phyloP scores from a whole-genome alignment of 1,140 invertebrate genomes.

The Diuraphis noxia region DNA sequence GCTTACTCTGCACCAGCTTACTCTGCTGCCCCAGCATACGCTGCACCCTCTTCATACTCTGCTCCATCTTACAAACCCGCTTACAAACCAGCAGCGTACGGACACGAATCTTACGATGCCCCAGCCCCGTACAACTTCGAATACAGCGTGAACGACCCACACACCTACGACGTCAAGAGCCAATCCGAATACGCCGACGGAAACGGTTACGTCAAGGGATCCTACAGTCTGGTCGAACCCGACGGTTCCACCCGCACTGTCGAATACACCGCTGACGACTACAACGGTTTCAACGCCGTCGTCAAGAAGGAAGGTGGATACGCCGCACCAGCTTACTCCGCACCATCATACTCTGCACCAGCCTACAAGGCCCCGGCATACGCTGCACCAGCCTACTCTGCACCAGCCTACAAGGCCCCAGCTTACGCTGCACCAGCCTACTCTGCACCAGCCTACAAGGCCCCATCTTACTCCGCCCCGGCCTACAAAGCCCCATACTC shows the following conservation, averaged over 20 bases:
- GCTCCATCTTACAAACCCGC: slow-evolving; percentile 54
- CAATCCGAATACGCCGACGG: slow-evolving; percentile 63
- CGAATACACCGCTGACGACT: slow-evolving; percentile 62
- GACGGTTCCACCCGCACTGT: slow-evolving; percentile 62
- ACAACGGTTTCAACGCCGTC: slow-evolving; percentile 62
- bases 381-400: slow-evolving; percentile 53
- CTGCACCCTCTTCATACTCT: slow-evolving; percentile 54
- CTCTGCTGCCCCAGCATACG: slow-evolving; percentile 43
- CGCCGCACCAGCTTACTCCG: slow-evolving; percentile 55
- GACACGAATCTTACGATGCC: slow-evolving; percentile 42
- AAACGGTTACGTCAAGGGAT: slow-evolving; percentile 62
- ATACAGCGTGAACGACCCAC: slow-evolving; percentile 62
- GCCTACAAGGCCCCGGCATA: slow-evolving; percentile 54
- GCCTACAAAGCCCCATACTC: slow-evolving; percentile 54
- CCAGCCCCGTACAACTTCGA: slow-evolving; percentile 45
- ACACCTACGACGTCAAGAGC: slow-evolving; percentile 63
- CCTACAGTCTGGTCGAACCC: slow-evolving; percentile 62
- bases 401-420: slow-evolving; percentile 55
- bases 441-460: slow-evolving; percentile 53
- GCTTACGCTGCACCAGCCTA: slow-evolving; percentile 43
- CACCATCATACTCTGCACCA: slow-evolving; percentile 54
- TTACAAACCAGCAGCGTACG: slow-evolving; percentile 52
- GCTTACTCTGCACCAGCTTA: slow-evolving; percentile 51
- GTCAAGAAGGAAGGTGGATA: slow-evolving; percentile 57
- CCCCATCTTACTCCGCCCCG: slow-evolving; percentile 57